Evolutionary conservation across 2,888 invertebrate species (phyloP).

Genomic region (Eueremaeus valkanovi): DNA sequence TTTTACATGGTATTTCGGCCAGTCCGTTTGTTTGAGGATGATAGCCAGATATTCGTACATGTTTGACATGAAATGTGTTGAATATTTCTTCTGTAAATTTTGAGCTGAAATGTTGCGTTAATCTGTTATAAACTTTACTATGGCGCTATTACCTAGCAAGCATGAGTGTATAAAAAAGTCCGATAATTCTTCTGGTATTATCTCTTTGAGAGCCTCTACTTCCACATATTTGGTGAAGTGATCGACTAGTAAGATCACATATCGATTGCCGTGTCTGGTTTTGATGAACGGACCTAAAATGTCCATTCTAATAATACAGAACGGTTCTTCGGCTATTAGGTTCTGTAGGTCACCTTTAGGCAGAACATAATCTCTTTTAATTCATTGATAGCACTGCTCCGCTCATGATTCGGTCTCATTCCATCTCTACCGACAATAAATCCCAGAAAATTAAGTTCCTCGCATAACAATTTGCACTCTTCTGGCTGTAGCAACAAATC

Average conservation of each 20-base stretch:
- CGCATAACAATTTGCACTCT: constrained; percentile 24
- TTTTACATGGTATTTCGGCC: constrained; percentile 45
- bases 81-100: not conserved
- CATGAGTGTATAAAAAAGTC: not conserved
- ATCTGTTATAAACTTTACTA: not conserved
- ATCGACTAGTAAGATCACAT: not conserved
- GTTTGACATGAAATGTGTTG: not conserved
- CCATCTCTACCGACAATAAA: too few relatives aligned
- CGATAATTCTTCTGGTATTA: not conserved
- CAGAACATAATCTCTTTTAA: not conserved
- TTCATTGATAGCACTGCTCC: too few relatives aligned
- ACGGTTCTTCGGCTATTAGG: not conserved
- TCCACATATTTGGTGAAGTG: not conserved
- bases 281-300: not conserved
- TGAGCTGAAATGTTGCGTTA: not conserved
- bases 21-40: constrained; percentile 45
- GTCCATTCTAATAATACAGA: not conserved
- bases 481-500: constrained; percentile 10
- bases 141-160: not conserved
- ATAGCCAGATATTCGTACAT: constrained; percentile 43
- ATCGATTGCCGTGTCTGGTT: not conserved
- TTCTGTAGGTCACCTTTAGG: not conserved
- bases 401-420: too few relatives aligned
- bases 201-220: not conserved
- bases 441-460: constrained; percentile 5